These are phyloP conservation scores for Mercenaria mercenaria DNA, from an alignment of 1,140 invertebrate species.

Conservation along the genomic window DNA sequence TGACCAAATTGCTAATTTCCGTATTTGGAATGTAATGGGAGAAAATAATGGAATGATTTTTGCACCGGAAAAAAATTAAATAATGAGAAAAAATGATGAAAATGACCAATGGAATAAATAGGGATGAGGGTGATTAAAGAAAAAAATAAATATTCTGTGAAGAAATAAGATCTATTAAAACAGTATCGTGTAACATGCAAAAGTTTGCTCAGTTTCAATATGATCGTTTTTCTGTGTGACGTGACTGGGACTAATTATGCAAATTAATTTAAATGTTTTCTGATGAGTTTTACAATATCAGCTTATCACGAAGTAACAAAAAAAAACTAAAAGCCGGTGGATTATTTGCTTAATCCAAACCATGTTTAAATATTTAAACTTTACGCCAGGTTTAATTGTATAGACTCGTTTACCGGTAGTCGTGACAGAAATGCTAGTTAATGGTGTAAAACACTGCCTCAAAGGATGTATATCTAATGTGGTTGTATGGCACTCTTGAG, in stretches of 20 bases:
- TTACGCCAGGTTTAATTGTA: neutral
- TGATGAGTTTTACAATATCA: neutral
- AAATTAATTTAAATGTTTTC: neutral
- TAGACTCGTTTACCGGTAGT: neutral
- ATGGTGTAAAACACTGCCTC: neutral
- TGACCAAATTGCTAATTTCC: neutral
- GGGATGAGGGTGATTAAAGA: neutral
- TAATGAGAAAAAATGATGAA: neutral
- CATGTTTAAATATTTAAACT: neutral
- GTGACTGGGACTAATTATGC: neutral
- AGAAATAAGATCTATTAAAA: neutral
- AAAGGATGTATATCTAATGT: neutral
- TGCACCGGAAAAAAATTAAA: neutral
- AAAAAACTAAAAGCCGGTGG: neutral
- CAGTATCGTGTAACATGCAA: neutral
- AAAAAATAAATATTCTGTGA: neutral
- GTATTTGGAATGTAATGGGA: neutral
- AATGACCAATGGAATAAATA: slow-evolving; percentile 24
- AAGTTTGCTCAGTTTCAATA: neutral
- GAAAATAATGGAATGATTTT: neutral
- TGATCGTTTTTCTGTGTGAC: neutral
- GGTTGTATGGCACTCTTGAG: neutral
- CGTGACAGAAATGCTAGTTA: neutral
- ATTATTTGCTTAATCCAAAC: neutral
- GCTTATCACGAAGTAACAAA: neutral